Base-by-base conservation (phyloP, 2,113 vertebrate genomes). In the Echinops telfairi region DNA sequence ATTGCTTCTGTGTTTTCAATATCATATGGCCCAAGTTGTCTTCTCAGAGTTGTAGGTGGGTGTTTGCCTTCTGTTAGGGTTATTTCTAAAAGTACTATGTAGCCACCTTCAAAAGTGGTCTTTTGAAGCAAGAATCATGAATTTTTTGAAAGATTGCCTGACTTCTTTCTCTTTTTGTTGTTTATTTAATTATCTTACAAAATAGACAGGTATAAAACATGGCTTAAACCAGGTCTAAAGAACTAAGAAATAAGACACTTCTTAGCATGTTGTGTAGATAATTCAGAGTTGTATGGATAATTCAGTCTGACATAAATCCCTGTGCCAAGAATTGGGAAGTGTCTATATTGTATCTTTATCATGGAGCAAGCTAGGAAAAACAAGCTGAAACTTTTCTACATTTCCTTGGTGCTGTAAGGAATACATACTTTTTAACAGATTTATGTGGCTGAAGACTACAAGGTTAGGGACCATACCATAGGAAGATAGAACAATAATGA, bases 141-240 rank as follows among this genome's bases (percentile, higher is more conserved):
- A 22, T 25, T 75, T 87, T 70, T 27, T 17, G 43, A 93, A 81
- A 88, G 12, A 29, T 15, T 23, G 23, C 12, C 84, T 23, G 89
- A 83, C 60, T 78, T 88, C n/a, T 83, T 73, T 47, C 38, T 86
- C 25, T 29, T 60, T 60, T 85, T 93, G 22, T 25, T 81, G 2
- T 80, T 94, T 58, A 80, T 70, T 71, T 80, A 58, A 75, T 33
- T 79, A 9, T 79, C 57, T 83, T 88, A 64, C 93, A 84, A 71
- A 89, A 57, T 75, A 84, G 58, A 84, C 27, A 86, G 33, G 47
- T 79, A 23, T 66, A 89, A 79, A 78, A 36, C 15, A 40, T 16
- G 3, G 29, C 3, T 19, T 75, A 85, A 66, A 53, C 38, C 31
- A 89, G 25, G 6, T 87, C 12, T 88, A 88, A 82, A 43, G 38